Percentiles rank a stretch among this genome's conserved stretches.
Conservation (phyloP, 2,888 invertebrate species). For the Chalcosyrphus nemorum region DNA sequence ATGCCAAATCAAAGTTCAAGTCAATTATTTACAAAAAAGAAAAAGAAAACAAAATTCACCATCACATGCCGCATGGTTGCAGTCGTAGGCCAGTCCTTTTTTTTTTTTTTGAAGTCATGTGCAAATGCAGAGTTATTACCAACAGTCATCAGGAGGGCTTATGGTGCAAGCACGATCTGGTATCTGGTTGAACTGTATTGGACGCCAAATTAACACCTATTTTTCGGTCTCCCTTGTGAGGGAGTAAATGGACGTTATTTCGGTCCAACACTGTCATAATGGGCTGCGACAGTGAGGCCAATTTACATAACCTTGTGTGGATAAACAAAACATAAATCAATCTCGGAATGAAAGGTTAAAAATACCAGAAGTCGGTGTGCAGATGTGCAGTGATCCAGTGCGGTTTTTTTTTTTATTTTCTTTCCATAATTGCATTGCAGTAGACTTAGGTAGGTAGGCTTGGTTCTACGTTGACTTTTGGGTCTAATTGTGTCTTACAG, state of each 20-base stretch:
- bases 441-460: background rate
- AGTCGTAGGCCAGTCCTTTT: slow-evolving; percentile 43
- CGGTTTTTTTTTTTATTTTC: slow-evolving; percentile 21
- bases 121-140: slow-evolving; percentile 61
- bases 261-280: slow-evolving; percentile 52
- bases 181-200: slow-evolving; percentile 59
- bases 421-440: background rate
- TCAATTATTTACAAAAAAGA: slow-evolving; percentile 71
- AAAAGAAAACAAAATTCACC: too few relatives aligned
- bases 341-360: slow-evolving; percentile 42
- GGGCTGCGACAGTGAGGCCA: slow-evolving; percentile 35
- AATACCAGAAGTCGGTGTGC: slow-evolving; percentile 19
- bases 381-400: slow-evolving; percentile 50
- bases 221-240: slow-evolving; percentile 42
- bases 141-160: slow-evolving; percentile 31
- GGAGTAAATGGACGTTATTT: slow-evolving; percentile 34
- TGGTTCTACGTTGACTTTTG: slow-evolving; percentile 27
- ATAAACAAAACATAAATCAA: slow-evolving; percentile 74
- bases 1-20: slow-evolving; percentile 72
- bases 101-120: background rate
- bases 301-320: slow-evolving; percentile 67
- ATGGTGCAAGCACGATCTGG: slow-evolving; percentile 37
- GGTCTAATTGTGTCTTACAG: slow-evolving; percentile 48
- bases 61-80: slow-evolving; percentile 47
- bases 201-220: slow-evolving; percentile 71